These are phyloP conservation scores for Adineta ricciae DNA, from an alignment of 2,888 invertebrate species.

Conservation along the genomic window DNA sequence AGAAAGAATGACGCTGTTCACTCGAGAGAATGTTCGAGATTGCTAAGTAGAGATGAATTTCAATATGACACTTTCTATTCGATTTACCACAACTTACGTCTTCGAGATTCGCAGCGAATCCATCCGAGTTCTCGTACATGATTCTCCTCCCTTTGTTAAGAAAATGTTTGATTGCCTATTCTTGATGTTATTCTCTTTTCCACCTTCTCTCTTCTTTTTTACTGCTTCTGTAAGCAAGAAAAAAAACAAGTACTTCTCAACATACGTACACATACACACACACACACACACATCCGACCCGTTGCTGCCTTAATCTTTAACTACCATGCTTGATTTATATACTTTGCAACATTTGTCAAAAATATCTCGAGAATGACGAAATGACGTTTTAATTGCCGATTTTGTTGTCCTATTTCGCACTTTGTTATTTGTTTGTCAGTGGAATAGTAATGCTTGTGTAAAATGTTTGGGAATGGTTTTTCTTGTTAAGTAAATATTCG, in stretches of 20 bases:
- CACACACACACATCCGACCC: too few relatives aligned
- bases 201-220: background rate
- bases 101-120: background rate
- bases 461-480: too few relatives aligned
- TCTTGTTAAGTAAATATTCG: too few relatives aligned
- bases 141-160: background rate
- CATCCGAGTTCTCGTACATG: background rate
- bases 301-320: background rate
- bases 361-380: background rate
- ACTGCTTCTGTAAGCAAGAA: background rate
- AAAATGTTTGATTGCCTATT: background rate
- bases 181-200: background rate
- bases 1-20: constrained; percentile 43
- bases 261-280: too few relatives aligned
- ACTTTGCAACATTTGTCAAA: background rate
- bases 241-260: background rate
- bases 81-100: background rate
- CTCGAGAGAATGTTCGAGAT: background rate
- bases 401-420: too few relatives aligned
- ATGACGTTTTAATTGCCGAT: too few relatives aligned
- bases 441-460: too few relatives aligned
- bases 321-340: background rate
- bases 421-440: too few relatives aligned
- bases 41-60: background rate
- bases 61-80: background rate